A percentile compares a stretch with the other conserved stretches of the same genome.
These are phyloP conservation scores for Odontomachus brunneus DNA, from an alignment of 1,140 invertebrate genomes.

Conservation along the genomic window DNA sequence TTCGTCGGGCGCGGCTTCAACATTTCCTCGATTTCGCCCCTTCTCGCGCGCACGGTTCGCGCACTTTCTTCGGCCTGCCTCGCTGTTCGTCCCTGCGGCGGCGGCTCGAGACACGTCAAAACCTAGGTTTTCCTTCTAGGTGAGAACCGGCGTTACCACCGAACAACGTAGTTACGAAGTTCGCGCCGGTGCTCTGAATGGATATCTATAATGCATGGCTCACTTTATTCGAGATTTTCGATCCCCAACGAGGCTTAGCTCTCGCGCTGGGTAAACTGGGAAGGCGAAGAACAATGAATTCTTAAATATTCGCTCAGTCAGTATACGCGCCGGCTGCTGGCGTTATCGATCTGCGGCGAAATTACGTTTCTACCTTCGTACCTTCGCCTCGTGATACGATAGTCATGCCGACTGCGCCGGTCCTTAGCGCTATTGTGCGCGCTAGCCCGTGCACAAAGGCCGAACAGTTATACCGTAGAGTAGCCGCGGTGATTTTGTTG, in stretches of 20 bases:
- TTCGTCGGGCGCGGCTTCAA: background rate
- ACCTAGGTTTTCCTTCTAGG: conserved; percentile 35
- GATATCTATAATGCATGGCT: conserved; percentile 80
- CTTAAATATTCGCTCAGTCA: conserved; percentile 73
- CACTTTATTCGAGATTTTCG: conserved; percentile 78
- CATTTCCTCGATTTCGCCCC: conserved; percentile 41
- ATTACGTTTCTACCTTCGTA: conserved; percentile 23
- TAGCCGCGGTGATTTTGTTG: conserved; percentile 45
- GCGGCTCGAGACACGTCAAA: conserved; percentile 32
- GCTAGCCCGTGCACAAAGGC: background rate
- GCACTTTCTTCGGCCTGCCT: background rate
- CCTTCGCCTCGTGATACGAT: background rate
- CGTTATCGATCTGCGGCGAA: conserved; percentile 62
- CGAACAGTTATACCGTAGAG: conserved; percentile 36
- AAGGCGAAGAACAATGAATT: conserved; percentile 71
- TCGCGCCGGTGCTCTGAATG: conserved; percentile 68
- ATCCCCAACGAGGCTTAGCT: conserved; percentile 73
- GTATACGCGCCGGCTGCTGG: conserved; percentile 28
- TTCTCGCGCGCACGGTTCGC: conserved; percentile 36
- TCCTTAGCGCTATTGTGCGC: background rate
- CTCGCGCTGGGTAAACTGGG: conserved; percentile 47
- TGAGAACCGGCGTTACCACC: conserved; percentile 52
- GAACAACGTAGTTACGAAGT: conserved; percentile 71
- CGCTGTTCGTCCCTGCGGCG: background rate
- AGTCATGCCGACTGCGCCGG: background rate